phyloP scores from a whole-genome alignment of 2,113 vertebrate genomes.

The Calyptomena viridis region DNA sequence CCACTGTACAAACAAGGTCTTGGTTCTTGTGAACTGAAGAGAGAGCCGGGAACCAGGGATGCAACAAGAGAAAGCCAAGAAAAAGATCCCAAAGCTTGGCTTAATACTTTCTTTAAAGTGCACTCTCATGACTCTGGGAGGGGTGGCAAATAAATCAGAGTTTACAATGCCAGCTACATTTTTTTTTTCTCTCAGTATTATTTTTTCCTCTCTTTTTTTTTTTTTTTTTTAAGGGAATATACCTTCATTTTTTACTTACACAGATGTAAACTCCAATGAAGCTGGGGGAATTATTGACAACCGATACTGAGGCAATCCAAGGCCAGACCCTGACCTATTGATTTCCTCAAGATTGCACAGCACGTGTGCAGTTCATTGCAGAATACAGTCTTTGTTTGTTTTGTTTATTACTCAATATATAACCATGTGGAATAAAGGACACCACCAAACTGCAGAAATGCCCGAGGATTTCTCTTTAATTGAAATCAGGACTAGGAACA shows the following conservation, averaged over 20 bases:
- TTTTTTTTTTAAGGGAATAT: background rate
- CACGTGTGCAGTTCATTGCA: background rate
- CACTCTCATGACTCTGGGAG: background rate
- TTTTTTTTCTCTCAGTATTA: background rate
- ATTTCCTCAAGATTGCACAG: background rate
- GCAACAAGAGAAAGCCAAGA: background rate
- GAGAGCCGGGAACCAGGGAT: background rate
- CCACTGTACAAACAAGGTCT: background rate
- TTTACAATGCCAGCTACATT: background rate
- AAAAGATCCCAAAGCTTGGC: background rate
- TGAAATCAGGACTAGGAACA: conserved; percentile 45
- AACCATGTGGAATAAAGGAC: conserved; percentile 43
- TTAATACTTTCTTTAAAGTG: background rate
- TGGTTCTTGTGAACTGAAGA: background rate
- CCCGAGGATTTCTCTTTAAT: conserved; percentile 62
- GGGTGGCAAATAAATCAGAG: background rate
- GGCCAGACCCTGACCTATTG: conserved; percentile 48
- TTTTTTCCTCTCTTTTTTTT: background rate
- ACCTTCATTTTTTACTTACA: background rate
- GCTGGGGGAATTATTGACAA: conserved; percentile 23
- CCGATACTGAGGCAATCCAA: background rate
- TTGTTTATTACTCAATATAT: conserved; percentile 61
- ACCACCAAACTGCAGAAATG: background rate
- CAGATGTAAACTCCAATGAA: background rate
- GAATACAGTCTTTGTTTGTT: conserved; percentile 42